phyloP scores from a whole-genome alignment of 2,113 vertebrate genomes.

The Nanorana parkeri region DNA sequence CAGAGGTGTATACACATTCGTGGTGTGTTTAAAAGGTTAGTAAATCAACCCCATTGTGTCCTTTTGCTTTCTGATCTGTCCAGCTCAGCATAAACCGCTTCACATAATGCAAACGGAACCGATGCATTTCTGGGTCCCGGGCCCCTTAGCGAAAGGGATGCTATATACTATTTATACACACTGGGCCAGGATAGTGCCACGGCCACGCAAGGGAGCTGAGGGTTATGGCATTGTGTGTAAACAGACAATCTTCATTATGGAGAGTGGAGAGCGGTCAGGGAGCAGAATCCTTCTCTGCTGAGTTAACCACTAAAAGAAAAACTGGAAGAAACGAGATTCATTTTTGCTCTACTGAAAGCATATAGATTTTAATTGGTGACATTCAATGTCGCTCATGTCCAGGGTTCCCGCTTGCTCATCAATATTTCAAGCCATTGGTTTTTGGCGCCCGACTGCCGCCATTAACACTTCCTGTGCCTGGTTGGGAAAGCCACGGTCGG shows the following conservation, averaged over 20 bases:
- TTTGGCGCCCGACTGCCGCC: too few species aligned
- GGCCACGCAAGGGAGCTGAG: not conserved
- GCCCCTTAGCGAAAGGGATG: not conserved
- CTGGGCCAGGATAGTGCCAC: not conserved
- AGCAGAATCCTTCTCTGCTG: not conserved
- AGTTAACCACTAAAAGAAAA: not conserved
- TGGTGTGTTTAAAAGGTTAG: too few species aligned
- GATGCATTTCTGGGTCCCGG: not conserved
- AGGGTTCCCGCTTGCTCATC: not conserved
- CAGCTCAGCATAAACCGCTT: constrained; percentile 28
- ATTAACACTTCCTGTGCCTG: too few species aligned
- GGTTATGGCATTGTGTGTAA: not conserved
- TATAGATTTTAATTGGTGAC: too few species aligned
- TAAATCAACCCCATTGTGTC: too few species aligned
- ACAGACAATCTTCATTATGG: not conserved
- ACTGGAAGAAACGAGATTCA: too few species aligned
- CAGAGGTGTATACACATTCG: too few species aligned
- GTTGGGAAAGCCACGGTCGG: too few species aligned
- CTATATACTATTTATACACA: constrained; percentile 22
- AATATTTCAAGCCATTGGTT: not conserved
- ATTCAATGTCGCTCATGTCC: too few species aligned
- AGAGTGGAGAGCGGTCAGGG: not conserved
- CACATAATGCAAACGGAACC: constrained; percentile 14
- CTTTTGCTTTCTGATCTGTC: constrained; percentile 3
- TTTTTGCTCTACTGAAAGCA: too few species aligned